Base-by-base conservation (phyloP, 2,797 vertebrate species). In the Agapornis canus region DNA sequence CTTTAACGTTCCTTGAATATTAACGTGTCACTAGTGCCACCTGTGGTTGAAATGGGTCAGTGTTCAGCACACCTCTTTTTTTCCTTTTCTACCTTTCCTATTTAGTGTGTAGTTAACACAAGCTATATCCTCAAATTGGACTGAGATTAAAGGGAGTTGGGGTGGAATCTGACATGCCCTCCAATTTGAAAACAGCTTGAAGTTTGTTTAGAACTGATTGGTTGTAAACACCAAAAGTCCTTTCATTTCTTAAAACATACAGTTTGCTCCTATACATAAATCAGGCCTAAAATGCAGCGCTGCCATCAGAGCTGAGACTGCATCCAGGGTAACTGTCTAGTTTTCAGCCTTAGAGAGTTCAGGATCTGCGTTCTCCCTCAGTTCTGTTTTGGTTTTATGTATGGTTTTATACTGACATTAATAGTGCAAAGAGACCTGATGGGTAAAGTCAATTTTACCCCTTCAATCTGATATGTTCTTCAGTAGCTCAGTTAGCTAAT, bases 21-120 rank as follows among this genome's bases (percentile, higher is more conserved):
- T 80, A 5, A 65, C 40, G 20, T 82, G 70, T 32, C 82, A 94
- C 51, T 63, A 82, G 89, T 96, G 95, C 95, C 96, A 94, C 87
- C 96, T 96, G 49, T 56, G 48, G 94, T 89, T 92, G 83, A 48
- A 85, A 68, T 26, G 23, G 71, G 52, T 66, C 70, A 77, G 9
- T 59, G 22, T 54, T 63, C 72, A 60, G 35, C 66, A 78, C 3
- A 16, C 4, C 2, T 60, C 31, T 25, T 70, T 59, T 19, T 5
- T 5, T 1, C 4, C 22, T 2, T 39, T 64, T 9, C 19, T 61
- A 1, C 19, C 29, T 79, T 66, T 43, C 9, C 31, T 61, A 0
- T 57, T 88, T 60, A 43, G 3, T 42, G 15, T 10, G 29, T 54
- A 43, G 32, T 66, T 79, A 47, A 47, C 29, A 45, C 43, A 81